Base-by-base conservation (phyloP, 2,113 vertebrate species). In the Neotoma lepida region DNA sequence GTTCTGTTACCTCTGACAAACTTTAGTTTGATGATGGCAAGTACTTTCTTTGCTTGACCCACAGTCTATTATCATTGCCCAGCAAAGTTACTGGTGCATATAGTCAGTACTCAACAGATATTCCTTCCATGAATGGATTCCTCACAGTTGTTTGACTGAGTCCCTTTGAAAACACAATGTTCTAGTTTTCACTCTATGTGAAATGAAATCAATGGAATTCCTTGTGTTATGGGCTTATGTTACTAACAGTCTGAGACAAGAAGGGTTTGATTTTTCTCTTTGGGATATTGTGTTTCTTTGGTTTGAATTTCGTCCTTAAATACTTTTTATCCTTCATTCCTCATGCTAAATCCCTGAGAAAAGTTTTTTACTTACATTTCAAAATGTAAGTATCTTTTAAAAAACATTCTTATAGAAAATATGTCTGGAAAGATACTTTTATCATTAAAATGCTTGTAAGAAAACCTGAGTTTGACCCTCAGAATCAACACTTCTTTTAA, bases 241-340 rank as follows among this genome's bases (percentile, higher is more conserved):
- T 85, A 74, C 28, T 82, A 93, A 63, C 9, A 77, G 41, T 87
- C 63, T 85, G 30, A 81, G 76, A 64, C 3, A 61, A 88, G 51
- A 90, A 77, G 17, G n/a, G 70, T 4, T 86, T 90, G 44, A 76
- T 30, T 88, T 96, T 91, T 94, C 26, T 93, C 6, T 80, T 89
- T 86, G 54, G 13, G 6, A 4, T 80, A 7, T 71, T 86, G 0
- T 49, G 28, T 77, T 41, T 95, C 44, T 88, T 89, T 78, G 70
- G 15, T 56, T 46, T 95, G 41, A 96, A n/a, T 56, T 80, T 95
- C 35, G 88, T 87, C 24, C 22, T 39, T 17, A 71, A 3, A 74
- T 3, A 63, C 15, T 35, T 2, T 12, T 76, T 20, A 24, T 78
- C 18, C 18, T 15, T 35, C 58, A 74, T 39, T 71, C 7, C 39